Base-by-base conservation (phyloP, 1,140 invertebrate genomes). In the Heliothis subflexa region DNA sequence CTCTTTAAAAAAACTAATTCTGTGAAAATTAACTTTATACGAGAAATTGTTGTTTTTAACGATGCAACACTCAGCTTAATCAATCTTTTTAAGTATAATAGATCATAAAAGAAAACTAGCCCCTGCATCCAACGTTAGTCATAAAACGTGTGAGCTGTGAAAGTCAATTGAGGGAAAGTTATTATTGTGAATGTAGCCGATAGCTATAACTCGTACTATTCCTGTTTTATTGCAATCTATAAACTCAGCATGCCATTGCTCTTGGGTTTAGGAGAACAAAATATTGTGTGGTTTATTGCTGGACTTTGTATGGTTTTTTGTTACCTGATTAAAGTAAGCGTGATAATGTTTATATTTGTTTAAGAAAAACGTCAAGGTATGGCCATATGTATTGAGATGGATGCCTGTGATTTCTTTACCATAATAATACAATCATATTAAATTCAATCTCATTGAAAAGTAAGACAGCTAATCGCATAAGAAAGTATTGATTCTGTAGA, bases 131-230 rank as follows among this genome's bases (percentile, higher is more conserved):
- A 40, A 40, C 33, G 10, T 40, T 62, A n/a, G 3, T 40, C n/a
- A 40, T 62, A 62, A n/a, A 40, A n/a, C 13, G 25, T 28, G 33
- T 40, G 28, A 62, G 13, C 59, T 62, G 59, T 40, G 28, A 62
- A 62, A 62, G 59, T 40, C 59, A 62, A 62, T 62, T 62, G 59
- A 40, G 28, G 13, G 59, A 62, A 62, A 62, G 59, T 62, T 62
- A 62, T 28, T 61, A 61, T 62, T 16, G 59, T 62, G 21, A 25
- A 62, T 40, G 28, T 62, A 9, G 25, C 33, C 28, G 28, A 62
- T 62, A 10, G 59, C 59, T n/a, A 62, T 62, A 62, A 62, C 59
- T 62, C n/a, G 25, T n/a, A 62, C 28, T 62, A 62, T 62, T 62
- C 33, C 33, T 62, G 59, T 57, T 62, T 62, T 62, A 62, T 62